Evolutionary conservation across 2,888 invertebrate genomes (phyloP), one percentile per base, ranked within the genome.

Genomic region (Papilio demoleus): DNA sequence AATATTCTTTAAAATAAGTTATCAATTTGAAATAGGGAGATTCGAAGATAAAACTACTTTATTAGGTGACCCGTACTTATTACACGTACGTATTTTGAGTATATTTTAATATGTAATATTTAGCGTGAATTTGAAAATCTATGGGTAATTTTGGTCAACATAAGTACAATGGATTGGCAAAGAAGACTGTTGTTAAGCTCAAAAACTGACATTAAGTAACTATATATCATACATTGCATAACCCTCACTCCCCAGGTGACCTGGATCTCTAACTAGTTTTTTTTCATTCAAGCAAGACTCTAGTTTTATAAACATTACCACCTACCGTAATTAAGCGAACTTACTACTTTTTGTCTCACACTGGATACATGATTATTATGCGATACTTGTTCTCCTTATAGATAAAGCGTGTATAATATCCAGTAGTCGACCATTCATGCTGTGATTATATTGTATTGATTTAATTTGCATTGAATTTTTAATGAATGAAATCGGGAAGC

Each of bases 401-500:
- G 40, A 50, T 60, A 31, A 9, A 50, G 14, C 59, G 27, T 27
- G 17, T 53, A 47, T 27, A 50, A 70, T 70, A 70, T 42, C 67
- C 65, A 65, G 65, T 45, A 61, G 59, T 40, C 31, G 67, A 58
- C 68, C 69, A 70, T 74, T 72, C 73, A 71, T 70, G 47, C 59
- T 62, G 66, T 67, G 71, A 62, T 64, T 73, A 73, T 70, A 63
- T 56, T 71, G 70, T 73, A 72, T 74, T 70, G 71, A 76, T 76
- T 50, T 74, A 73, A 78, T 77, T 75, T 74, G 68, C 73, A 75
- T 75, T 74, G 72, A 74, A 76, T 74, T 64, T 70, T 70, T 75
- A 74, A 75, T 75, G 70, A 75, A 67, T 22, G 56, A 70, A 61
- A 47, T 34, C 60, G 60, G 47, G 40, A 69, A 38, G 60, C 59